These are phyloP conservation scores for Acanthopagrus latus DNA, from an alignment of 2,797 vertebrate genomes.

Conservation along the genomic window DNA sequence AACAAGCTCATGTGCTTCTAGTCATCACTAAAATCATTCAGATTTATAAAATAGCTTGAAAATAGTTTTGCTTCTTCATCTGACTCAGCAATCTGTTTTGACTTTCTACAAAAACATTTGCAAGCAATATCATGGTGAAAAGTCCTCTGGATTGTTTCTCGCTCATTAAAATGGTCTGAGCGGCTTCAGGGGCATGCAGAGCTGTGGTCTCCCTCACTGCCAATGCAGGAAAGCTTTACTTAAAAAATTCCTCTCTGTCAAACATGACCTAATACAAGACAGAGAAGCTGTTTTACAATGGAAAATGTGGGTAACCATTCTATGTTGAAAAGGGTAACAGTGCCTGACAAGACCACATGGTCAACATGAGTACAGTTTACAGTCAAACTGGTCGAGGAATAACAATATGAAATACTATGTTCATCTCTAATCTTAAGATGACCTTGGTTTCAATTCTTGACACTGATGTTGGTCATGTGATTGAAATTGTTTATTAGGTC, in stretches of 20 bases:
- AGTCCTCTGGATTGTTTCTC: constrained; percentile 17
- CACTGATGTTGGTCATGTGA: neutral
- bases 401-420: neutral
- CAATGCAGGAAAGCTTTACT: constrained; percentile 51
- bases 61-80: neutral
- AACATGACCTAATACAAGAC: constrained; percentile 49
- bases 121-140: neutral
- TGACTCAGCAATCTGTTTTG: constrained; percentile 28
- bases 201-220: constrained; percentile 45
- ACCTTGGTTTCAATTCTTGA: neutral
- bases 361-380: constrained; percentile 6
- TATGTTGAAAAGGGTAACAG: constrained; percentile 22
- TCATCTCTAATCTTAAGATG: neutral
- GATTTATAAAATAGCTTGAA: neutral
- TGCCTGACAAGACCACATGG: constrained; percentile 46
- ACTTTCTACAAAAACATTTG: constrained; percentile 15
- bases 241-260: constrained; percentile 41
- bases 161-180: constrained; percentile 23
- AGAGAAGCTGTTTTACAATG: constrained; percentile 49
- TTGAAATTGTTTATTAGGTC: no score
- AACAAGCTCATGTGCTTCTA: constrained; percentile 11
- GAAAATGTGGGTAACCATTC: constrained; percentile 62
- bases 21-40: constrained; percentile 1
- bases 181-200: constrained; percentile 33
- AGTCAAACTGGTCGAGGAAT: constrained; percentile 1